Evolutionary conservation across 2,888 invertebrate species (phyloP), one percentile per base, ranked within the genome.

Genomic region (Amphipyra berbera): DNA sequence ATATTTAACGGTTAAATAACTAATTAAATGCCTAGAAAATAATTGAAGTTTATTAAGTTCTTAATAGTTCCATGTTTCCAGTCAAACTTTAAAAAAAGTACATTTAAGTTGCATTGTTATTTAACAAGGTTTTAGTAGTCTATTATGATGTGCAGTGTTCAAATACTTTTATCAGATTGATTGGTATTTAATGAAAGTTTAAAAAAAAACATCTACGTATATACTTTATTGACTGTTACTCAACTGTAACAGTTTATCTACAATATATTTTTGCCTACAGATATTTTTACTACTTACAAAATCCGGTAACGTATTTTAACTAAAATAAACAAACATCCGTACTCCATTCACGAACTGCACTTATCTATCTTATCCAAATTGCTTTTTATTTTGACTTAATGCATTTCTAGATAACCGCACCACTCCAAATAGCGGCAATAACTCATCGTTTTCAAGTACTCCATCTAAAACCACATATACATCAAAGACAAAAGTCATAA

Each of bases 371-470:
- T 67, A 79, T 81, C 79, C 67, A 82, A 83, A 87, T 85, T 76
- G 81, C 74, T 82, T 84, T 84, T 83, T 80, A 83, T 84, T 81
- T 81, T 66, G 76, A 71, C 78, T 73, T 87, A 88, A 89, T 88
- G 87, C 79, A 76, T 86, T 85, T 72, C 55, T 66, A 86, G 90
- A 90, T 90, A 89, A 87, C 54, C 73, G 50, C 45, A 53, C 54
- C 89, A 89, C 90, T 91, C 84, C 88, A 90, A 85, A 81, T 75
- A 70, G 69, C 56, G 41, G 82, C 68, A 81, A 86, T 90, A 85
- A 88, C 87, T 90, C 86, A 91, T 85, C 63, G 74, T 83, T 83
- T 84, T 92, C 90, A 88, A 93, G 93, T 89, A 82, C 84, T 77
- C 61, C 70, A 73, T 77, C 73, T 74, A 81, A 81, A 82, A 83